Evolutionary conservation across 2,888 invertebrate species (phyloP).

Genomic region (Chloromyia formosa): DNA sequence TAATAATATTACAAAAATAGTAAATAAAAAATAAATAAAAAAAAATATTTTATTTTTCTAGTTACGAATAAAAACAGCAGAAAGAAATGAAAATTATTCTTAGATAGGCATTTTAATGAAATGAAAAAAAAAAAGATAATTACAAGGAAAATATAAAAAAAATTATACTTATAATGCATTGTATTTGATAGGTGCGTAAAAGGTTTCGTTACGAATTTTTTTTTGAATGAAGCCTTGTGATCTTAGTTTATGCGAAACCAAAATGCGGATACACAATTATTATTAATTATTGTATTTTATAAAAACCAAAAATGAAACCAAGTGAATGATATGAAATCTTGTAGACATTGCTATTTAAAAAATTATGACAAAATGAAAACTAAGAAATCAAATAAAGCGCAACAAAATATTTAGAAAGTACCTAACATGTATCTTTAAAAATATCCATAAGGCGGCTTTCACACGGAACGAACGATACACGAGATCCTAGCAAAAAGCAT

Average conservation of each 20-base stretch:
- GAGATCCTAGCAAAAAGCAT: no score
- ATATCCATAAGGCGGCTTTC: no score
- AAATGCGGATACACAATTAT: constrained; percentile 16
- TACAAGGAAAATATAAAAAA: constrained; percentile 7
- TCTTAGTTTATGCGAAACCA: constrained; percentile 40
- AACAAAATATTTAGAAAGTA: constrained; percentile 28
- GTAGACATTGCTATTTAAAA: constrained; percentile 39
- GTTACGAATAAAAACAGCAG: constrained; percentile 20
- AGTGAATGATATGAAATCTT: neutral
- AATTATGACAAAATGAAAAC: constrained; percentile 2
- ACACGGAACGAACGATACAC: no score
- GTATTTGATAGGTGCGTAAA: constrained; percentile 11
- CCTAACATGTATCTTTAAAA: no score
- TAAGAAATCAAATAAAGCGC: constrained; percentile 36
- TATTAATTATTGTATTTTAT: constrained; percentile 36
- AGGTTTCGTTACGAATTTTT: constrained; percentile 41
- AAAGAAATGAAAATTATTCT: constrained; percentile 28
- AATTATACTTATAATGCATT: constrained; percentile 22
- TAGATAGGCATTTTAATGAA: constrained; percentile 36
- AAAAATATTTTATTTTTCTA: constrained; percentile 31
- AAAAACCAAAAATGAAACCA: constrained; percentile 13
- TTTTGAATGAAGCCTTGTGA: constrained; percentile 34
- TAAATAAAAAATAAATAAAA: neutral
- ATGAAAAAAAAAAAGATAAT: neutral
- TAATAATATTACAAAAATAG: no score